These are phyloP conservation scores for Nycticebus coucang DNA, from an alignment of 2,113 vertebrate genomes.

Conservation along the genomic window DNA sequence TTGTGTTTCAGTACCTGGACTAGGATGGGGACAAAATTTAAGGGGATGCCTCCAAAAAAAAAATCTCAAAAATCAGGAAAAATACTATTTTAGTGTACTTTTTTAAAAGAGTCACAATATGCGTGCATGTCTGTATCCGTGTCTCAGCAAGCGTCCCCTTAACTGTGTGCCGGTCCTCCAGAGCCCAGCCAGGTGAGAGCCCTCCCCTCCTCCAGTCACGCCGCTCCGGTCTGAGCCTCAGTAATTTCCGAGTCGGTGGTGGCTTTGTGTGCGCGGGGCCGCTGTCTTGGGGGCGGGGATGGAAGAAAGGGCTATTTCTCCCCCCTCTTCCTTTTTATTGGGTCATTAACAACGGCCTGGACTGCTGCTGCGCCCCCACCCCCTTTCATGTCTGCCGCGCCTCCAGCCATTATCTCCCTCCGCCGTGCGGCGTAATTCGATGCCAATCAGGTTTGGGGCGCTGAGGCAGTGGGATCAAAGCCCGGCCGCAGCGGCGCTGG, in stretches of 20 bases:
- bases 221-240: conserved; percentile 73
- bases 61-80: not conserved
- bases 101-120: not conserved
- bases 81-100: not conserved
- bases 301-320: conserved; percentile 68
- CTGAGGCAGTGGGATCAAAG: conserved; percentile 77
- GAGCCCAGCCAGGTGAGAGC: conserved; percentile 74
- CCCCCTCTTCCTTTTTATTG: conserved; percentile 81
- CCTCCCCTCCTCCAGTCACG: conserved; percentile 69
- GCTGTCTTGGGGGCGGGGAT: conserved; percentile 75
- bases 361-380: conserved; percentile 74
- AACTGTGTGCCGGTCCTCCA: not conserved
- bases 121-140: not conserved
- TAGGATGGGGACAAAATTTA: conserved; percentile 7
- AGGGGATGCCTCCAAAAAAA: not conserved
- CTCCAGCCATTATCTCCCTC: conserved; percentile 80
- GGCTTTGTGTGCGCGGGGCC: conserved; percentile 80
- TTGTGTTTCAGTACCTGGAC: not conserved
- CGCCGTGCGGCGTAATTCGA: conserved; percentile 78
- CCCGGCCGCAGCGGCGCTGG: conserved; percentile 33
- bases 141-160: not conserved
- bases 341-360: conserved; percentile 81
- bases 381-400: conserved; percentile 81
- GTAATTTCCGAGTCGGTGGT: conserved; percentile 78
- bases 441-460: conserved; percentile 81